Conservation (phyloP, 2,113 vertebrate genomes). For the Plestiodon gilberti region DNA sequence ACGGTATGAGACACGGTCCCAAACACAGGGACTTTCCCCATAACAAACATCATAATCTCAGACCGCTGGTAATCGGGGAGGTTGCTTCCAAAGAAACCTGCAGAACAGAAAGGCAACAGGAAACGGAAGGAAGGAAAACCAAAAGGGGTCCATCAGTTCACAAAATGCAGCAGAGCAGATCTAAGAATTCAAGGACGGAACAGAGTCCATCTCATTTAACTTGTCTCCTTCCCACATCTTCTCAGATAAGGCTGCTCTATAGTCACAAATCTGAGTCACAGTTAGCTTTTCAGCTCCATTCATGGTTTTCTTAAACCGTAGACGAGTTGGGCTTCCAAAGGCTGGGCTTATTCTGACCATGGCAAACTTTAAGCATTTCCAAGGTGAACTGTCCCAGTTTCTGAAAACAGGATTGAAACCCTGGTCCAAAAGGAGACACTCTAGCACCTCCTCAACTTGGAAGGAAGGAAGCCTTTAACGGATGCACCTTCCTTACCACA, state of each 20-base stretch:
- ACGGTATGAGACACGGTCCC: constrained; percentile 85
- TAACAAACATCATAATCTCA: constrained; percentile 99
- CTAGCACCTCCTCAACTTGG: not conserved
- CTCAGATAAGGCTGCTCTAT: not conserved
- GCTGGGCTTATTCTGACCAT: not conserved
- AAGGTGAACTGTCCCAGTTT: not conserved
- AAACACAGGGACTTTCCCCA: constrained; percentile 95
- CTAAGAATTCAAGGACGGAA: not conserved
- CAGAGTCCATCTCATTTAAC: not conserved
- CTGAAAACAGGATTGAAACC: not conserved
- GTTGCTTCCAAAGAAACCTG: constrained; percentile 97
- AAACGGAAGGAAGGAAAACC: not conserved
- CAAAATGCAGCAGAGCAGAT: not conserved
- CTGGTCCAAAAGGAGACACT: not conserved
- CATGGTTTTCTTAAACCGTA: not conserved
- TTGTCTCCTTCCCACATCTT: not conserved
- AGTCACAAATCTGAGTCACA: not conserved
- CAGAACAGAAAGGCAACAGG: constrained; percentile 22
- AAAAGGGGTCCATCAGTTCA: not conserved
- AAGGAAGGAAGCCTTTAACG: not conserved
- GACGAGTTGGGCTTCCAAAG: not conserved
- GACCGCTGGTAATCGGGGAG: constrained; percentile 97
- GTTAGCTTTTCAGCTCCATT: not conserved
- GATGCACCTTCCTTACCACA: too few relatives aligned
- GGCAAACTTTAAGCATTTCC: not conserved